phyloP scores from a whole-genome alignment of 1,140 invertebrate genomes.

The Zaprionus nigranus region DNA sequence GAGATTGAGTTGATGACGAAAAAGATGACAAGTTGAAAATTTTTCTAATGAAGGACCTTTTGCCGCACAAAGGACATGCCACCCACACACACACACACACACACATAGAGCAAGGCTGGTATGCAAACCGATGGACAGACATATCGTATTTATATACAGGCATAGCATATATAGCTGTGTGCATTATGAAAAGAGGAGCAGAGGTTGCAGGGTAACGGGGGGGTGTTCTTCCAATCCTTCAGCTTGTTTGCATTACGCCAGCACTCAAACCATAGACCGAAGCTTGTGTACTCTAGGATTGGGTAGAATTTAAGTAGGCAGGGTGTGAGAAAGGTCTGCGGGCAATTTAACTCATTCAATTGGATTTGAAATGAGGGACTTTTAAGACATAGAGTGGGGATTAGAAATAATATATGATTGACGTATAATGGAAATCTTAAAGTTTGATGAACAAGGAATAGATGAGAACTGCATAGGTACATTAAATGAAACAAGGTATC shows the following conservation, averaged over 20 bases:
- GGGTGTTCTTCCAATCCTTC: slow-evolving; percentile 12
- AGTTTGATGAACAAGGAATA: too few relatives aligned
- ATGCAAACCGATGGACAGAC: slow-evolving; percentile 40
- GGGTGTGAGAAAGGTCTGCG: not conserved
- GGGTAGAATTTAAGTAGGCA: not conserved
- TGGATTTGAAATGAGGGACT: not conserved
- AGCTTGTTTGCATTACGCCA: slow-evolving; percentile 11
- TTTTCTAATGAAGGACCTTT: slow-evolving; percentile 83
- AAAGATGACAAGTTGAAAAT: slow-evolving; percentile 83
- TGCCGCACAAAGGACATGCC: slow-evolving; percentile 64
- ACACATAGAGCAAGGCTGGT: slow-evolving; percentile 11
- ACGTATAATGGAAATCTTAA: not conserved
- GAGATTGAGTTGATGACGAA: slow-evolving; percentile 81
- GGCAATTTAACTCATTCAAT: slow-evolving; percentile 6
- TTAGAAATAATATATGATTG: not conserved
- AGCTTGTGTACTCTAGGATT: slow-evolving; percentile 17
- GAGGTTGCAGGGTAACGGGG: not conserved
- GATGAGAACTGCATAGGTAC: too few relatives aligned
- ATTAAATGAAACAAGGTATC: too few relatives aligned
- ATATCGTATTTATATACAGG: slow-evolving; percentile 20
- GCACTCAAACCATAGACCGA: slow-evolving; percentile 12
- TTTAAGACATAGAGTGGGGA: not conserved
- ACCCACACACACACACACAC: slow-evolving; percentile 29
- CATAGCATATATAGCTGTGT: slow-evolving; percentile 16
- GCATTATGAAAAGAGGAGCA: not conserved